These are phyloP conservation scores for Holotrichia oblita DNA, from an alignment of 1,140 invertebrate species.

Conservation along the genomic window DNA sequence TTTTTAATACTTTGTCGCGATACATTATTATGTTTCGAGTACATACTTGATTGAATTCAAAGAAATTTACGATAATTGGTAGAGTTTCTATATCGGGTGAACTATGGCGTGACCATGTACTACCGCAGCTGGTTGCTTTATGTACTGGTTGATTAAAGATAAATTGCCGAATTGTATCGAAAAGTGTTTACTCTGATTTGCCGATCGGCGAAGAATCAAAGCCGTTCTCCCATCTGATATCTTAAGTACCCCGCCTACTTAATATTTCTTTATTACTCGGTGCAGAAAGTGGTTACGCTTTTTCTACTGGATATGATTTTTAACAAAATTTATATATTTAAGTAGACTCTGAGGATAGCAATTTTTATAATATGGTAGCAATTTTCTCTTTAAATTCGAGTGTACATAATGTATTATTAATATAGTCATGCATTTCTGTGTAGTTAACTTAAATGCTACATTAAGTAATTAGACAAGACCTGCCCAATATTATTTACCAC, in stretches of 20 bases:
- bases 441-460: too few species aligned
- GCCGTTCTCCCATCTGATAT: neutral
- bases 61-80: conserved; percentile 12
- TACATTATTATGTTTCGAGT: too few species aligned
- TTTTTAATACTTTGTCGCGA: too few species aligned
- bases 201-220: neutral
- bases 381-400: neutral
- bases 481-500: too few species aligned
- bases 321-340: neutral
- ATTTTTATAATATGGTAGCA: neutral
- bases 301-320: neutral
- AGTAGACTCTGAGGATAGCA: neutral
- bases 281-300: neutral
- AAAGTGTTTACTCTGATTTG: conserved; percentile 24
- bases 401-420: neutral
- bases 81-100: conserved; percentile 14
- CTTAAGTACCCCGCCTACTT: conserved; percentile 11
- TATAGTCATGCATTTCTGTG: too few species aligned
- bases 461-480: too few species aligned
- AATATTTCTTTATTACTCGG: conserved; percentile 3
- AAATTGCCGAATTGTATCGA: conserved; percentile 14
- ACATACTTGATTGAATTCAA: neutral
- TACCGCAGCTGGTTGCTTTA: conserved; percentile 6
- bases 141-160: conserved; percentile 27
- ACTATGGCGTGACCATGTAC: conserved; percentile 20